These are phyloP conservation scores for Sminthopsis crassicaudata DNA, from an alignment of 2,113 vertebrate genomes.

Conservation along the genomic window DNA sequence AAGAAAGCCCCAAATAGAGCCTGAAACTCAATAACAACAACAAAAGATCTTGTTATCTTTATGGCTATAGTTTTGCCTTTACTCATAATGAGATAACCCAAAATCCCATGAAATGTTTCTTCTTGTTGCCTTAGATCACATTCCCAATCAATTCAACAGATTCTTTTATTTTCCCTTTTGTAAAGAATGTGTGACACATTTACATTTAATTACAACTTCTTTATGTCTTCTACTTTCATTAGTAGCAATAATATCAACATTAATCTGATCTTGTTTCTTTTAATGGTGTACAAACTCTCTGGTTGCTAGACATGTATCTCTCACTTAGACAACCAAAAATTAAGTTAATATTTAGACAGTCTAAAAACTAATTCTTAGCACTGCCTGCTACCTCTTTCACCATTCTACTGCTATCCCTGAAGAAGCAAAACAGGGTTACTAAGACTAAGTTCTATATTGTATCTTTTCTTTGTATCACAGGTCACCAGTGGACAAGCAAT, in stretches of 20 bases:
- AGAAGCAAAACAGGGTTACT: background rate
- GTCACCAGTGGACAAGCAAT: background rate
- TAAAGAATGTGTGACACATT: background rate
- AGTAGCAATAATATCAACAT: background rate
- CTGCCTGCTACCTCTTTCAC: background rate
- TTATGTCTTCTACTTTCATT: background rate
- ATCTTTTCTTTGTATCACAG: background rate
- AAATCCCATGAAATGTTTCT: background rate
- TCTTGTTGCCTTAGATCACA: background rate
- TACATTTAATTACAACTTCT: background rate
- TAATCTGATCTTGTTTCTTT: background rate
- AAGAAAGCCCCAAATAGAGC: background rate
- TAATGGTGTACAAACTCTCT: background rate
- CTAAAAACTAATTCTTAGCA: background rate
- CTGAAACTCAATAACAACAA: background rate
- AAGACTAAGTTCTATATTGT: background rate
- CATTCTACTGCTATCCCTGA: background rate
- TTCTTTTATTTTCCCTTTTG: background rate
- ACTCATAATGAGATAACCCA: background rate
- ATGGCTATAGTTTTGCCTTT: background rate
- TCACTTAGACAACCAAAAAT: background rate
- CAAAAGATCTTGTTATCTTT: background rate
- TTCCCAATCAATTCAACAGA: background rate
- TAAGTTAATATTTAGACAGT: background rate
- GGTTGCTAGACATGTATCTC: background rate